Percentiles rank a stretch among this genome's conserved stretches.
phyloP scores from a whole-genome alignment of 2,797 vertebrate genomes.

The Erpetoichthys calabaricus region DNA sequence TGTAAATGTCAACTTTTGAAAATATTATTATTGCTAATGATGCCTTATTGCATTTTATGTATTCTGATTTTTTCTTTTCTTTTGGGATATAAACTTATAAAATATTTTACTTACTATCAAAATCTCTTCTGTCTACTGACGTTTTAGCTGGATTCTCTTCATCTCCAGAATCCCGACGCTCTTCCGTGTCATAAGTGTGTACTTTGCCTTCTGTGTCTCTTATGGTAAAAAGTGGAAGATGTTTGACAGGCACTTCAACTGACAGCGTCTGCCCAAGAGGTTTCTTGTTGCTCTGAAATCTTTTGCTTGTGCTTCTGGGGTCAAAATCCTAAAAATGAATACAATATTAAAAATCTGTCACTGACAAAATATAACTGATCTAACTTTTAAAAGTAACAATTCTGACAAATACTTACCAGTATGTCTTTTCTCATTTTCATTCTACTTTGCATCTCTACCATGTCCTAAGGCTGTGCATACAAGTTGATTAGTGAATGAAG shows the following conservation, averaged over 20 bases:
- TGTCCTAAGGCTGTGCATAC: no score
- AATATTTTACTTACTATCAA: slow-evolving; percentile 59
- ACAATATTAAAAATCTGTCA: slow-evolving; percentile 22
- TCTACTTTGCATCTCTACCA: no score
- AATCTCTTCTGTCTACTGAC: slow-evolving; percentile 58
- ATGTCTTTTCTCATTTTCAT: slow-evolving; percentile 10
- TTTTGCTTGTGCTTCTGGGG: slow-evolving; percentile 9
- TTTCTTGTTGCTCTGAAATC: slow-evolving; percentile 25
- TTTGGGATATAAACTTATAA: not conserved
- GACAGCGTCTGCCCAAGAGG: slow-evolving; percentile 34
- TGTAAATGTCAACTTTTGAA: no score
- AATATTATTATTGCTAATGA: no score
- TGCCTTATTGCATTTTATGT: no score
- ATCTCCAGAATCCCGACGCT: slow-evolving; percentile 48
- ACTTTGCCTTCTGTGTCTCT: slow-evolving; percentile 38
- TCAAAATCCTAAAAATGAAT: slow-evolving; percentile 34
- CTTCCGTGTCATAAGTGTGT: slow-evolving; percentile 42
- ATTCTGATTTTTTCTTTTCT: not conserved
- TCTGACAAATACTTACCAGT: not conserved
- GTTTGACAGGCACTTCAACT: slow-evolving; percentile 27
- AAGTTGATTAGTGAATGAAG: no score
- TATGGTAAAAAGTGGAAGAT: slow-evolving; percentile 41
- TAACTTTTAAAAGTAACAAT: not conserved
- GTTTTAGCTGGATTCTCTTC: slow-evolving; percentile 54
- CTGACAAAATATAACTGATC: slow-evolving; percentile 21